Evolutionary conservation across 2,797 vertebrate species (phyloP).

Genomic region (Chromobotia macracanthus): DNA sequence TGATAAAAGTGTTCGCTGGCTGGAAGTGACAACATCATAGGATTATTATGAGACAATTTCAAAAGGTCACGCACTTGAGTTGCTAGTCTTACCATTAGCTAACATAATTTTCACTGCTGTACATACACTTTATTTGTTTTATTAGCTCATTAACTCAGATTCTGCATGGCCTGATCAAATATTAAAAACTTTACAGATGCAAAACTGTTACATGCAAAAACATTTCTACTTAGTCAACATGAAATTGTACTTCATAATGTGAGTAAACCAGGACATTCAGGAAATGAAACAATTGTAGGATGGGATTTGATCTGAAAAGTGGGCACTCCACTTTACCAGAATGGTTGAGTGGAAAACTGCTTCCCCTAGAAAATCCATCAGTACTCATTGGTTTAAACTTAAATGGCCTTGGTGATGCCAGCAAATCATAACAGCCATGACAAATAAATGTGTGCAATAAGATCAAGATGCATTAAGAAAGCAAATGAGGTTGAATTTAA

Average conservation of each 20-base stretch:
- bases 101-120: not conserved
- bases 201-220: not conserved
- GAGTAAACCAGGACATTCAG: not conserved
- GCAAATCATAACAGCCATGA: too few relatives aligned
- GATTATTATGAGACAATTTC: not conserved
- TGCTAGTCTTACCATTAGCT: not conserved
- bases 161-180: not conserved
- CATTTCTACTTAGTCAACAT: not conserved
- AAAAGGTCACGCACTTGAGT: slow-evolving; percentile 20
- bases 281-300: not conserved
- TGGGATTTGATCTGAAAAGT: not conserved
- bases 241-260: too few relatives aligned
- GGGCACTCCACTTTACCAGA: not conserved
- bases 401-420: too few relatives aligned
- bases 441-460: too few relatives aligned
- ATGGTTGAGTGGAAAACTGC: not conserved
- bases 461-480: not conserved
- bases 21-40: slow-evolving; percentile 17
- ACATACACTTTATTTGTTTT: slow-evolving; percentile 1
- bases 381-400: too few relatives aligned
- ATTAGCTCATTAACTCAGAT: slow-evolving; percentile 13
- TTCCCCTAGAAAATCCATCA: too few relatives aligned
- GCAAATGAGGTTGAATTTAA: not conserved
- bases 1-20: not conserved
- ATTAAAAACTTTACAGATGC: not conserved